A percentile compares a stretch with the other conserved stretches of the same genome.
These are phyloP conservation scores for Protonibea diacanthus DNA, from an alignment of 2,797 vertebrate species.

Conservation along the genomic window DNA sequence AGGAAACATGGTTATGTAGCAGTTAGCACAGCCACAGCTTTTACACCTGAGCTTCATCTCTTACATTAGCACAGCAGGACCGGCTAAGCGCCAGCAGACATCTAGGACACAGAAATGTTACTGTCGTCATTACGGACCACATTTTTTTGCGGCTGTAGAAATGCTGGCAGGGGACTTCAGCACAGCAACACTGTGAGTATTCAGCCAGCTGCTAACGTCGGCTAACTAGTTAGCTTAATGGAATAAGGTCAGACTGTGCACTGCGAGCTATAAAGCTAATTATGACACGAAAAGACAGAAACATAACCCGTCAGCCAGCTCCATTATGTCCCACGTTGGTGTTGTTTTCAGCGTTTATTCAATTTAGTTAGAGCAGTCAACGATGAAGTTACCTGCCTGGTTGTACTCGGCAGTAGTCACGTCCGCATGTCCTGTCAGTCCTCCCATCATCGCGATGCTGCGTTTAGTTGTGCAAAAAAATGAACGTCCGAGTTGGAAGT, in stretches of 20 bases:
- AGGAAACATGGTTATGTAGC: slow-evolving; percentile 58
- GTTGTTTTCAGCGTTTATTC: background rate
- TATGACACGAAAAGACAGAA: background rate
- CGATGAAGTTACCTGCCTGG: background rate
- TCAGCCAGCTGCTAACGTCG: slow-evolving; percentile 21
- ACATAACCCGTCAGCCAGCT: accelerated
- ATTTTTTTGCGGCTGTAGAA: slow-evolving; percentile 70
- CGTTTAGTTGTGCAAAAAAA: no score
- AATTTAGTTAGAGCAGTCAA: background rate
- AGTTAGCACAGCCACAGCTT: background rate
- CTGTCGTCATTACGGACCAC: slow-evolving; percentile 71
- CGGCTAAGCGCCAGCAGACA: background rate
- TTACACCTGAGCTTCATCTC: no score
- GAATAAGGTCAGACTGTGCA: slow-evolving; percentile 48
- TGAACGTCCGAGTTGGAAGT: no score
- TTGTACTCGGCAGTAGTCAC: slow-evolving; percentile 27
- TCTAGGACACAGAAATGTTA: slow-evolving; percentile 64
- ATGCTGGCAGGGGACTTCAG: slow-evolving; percentile 61
- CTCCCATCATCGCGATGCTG: background rate
- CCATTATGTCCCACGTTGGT: accelerated
- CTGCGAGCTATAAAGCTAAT: no score
- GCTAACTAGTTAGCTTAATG: background rate
- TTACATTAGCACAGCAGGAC: background rate
- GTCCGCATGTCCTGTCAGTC: background rate
- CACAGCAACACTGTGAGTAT: slow-evolving; percentile 74